These are phyloP conservation scores for Drosophila neotestacea DNA, from an alignment of 2,888 invertebrate species.

Conservation along the genomic window DNA sequence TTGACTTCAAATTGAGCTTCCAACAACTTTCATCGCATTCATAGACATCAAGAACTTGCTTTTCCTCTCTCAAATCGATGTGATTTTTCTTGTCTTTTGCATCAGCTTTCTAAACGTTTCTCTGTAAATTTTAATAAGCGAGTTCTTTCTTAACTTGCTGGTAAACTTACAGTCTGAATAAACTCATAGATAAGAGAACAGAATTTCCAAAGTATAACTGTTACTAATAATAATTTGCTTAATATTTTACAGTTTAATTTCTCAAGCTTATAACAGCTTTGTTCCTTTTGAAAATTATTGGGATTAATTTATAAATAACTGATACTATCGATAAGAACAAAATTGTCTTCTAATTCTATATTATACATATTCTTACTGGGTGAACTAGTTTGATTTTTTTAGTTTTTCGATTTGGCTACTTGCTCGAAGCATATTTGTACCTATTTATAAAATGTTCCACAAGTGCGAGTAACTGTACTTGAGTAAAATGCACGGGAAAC, in stretches of 20 bases:
- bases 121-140: too few species aligned
- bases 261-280: too few species aligned
- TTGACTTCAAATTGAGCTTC: slow-evolving; percentile 20
- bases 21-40: neutral
- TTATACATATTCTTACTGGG: too few species aligned
- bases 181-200: too few species aligned
- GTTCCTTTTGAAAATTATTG: too few species aligned
- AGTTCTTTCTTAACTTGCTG: too few species aligned
- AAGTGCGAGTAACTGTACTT: slow-evolving; percentile 38
- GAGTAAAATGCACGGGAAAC: slow-evolving; percentile 52
- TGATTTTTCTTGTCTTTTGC: neutral
- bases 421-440: slow-evolving; percentile 10
- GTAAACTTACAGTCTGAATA: too few species aligned
- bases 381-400: neutral
- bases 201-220: too few species aligned
- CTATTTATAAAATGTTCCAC: slow-evolving; percentile 14
- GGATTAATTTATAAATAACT: too few species aligned
- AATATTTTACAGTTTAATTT: neutral
- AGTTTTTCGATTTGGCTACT: slow-evolving; percentile 3
- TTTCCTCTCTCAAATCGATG: neutral
- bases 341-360: too few species aligned
- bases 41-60: neutral
- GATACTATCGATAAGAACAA: too few species aligned
- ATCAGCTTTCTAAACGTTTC: neutral
- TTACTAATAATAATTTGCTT: too few species aligned